phyloP scores from a whole-genome alignment of 2,797 vertebrate genomes.

The Rhyacichthys aspro region DNA sequence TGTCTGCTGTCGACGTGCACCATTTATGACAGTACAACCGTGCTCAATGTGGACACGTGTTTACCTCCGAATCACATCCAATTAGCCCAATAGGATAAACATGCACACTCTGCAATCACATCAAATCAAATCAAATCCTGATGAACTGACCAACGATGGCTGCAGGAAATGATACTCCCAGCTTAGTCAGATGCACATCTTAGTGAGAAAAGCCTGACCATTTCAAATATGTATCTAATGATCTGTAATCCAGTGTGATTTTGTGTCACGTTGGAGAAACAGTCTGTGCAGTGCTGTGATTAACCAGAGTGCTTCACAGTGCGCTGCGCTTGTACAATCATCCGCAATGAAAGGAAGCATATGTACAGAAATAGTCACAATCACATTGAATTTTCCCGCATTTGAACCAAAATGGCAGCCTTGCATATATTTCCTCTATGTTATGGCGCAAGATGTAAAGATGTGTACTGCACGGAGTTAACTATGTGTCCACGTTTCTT shows the following conservation, averaged over 20 bases:
- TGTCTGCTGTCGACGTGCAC: conserved; percentile 18
- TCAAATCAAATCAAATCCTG: conserved; percentile 48
- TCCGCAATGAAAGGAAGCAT: conserved; percentile 36
- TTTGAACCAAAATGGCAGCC: conserved; percentile 13
- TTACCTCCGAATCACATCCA: conserved; percentile 58
- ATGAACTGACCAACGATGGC: conserved; percentile 24
- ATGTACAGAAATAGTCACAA: conserved; percentile 13
- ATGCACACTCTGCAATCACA: conserved; percentile 43
- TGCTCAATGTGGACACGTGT: conserved; percentile 37
- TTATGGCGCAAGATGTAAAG: not conserved
- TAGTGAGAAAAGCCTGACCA: conserved; percentile 33
- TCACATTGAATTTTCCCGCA: not conserved
- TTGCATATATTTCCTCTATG: conserved; percentile 8
- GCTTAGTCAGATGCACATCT: conserved; percentile 39
- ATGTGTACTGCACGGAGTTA: too few relatives aligned
- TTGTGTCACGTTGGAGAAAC: conserved; percentile 7
- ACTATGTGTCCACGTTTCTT: too few relatives aligned
- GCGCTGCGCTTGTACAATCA: conserved; percentile 14
- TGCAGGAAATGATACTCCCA: conserved; percentile 39
- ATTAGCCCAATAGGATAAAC: conserved; percentile 60
- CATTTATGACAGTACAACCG: conserved; percentile 25
- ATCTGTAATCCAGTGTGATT: conserved; percentile 37
- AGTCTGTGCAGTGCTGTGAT: conserved; percentile 2
- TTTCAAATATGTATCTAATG: conserved; percentile 36
- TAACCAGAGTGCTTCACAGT: conserved; percentile 6